A percentile compares a stretch with the other conserved stretches of the same genome.
These are phyloP conservation scores for Pocota personata DNA, from an alignment of 2,888 invertebrate genomes.

Conservation along the genomic window DNA sequence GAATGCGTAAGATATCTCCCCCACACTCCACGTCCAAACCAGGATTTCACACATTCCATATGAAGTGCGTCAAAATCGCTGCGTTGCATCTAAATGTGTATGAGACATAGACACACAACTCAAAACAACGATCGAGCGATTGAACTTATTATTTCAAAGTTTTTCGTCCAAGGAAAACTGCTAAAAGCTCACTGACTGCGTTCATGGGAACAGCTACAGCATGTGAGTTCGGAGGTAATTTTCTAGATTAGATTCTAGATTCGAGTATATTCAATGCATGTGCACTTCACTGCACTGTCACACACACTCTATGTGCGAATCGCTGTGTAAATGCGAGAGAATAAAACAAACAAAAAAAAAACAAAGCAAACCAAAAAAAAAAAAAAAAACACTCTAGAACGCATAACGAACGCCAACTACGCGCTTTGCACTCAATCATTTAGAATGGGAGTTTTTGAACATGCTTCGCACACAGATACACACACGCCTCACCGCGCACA, in stretches of 20 bases:
- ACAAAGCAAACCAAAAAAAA: conserved; percentile 20
- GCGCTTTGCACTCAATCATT: conserved; percentile 70
- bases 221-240: conserved; percentile 70
- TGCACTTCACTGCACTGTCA: conserved; percentile 18
- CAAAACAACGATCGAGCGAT: conserved; percentile 59
- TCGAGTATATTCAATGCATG: conserved; percentile 60
- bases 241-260: conserved; percentile 72
- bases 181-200: conserved; percentile 74
- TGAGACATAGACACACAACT: conserved; percentile 18
- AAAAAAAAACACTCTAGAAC: conserved; percentile 52
- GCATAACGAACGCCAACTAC: conserved; percentile 66
- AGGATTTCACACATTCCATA: conserved; percentile 66
- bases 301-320: background rate
- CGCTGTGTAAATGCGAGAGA: conserved; percentile 35
- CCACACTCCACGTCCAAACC: conserved; percentile 55
- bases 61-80: conserved; percentile 55
- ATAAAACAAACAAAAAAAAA: conserved; percentile 2
- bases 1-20: background rate
- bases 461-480: background rate
- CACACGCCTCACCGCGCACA: too few relatives aligned
- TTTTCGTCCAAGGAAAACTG: conserved; percentile 73
- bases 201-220: conserved; percentile 63
- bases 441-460: conserved; percentile 65
- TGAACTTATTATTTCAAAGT: conserved; percentile 74
- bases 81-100: conserved; percentile 25